Base-by-base conservation (phyloP, 2,797 vertebrate species). In the Babyrousa celebensis region DNA sequence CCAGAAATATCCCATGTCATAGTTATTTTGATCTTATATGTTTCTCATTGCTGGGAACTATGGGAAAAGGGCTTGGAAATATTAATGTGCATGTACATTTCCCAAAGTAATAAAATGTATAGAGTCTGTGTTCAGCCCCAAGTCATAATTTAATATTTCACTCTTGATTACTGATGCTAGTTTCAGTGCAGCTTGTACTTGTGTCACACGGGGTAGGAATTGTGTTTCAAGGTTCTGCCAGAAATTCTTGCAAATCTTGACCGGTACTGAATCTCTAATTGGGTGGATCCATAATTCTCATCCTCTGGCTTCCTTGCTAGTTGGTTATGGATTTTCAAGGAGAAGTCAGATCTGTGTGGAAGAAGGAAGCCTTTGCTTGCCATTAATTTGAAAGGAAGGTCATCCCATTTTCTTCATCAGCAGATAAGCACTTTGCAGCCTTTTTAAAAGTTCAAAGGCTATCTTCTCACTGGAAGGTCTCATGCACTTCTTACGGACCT, bases 91-190 rank as follows among this genome's bases (percentile, higher is more conserved):
- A 83, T 86, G 58, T 95, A 85, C 58, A 96, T 97, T 98, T 98
- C 94, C 96, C 86, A 67, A 21, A 43, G 96, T 95, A 80, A 98
- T 97, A 98, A 96, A 98, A 97, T 78, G 97, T 94, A 92, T 82
- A 97, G 94, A 96, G 9, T 20, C 27, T 0, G 23, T 65, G 94
- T 21, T 58, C 83, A 67, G 40, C 94, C 58, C 83, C 40, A 17
- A 94, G 80, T n/a, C 86, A 68, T 98, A 97, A 98, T 96, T 97
- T 96, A 85, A 70, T 78, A 85, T 96, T 97, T 98, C 97, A 93
- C 85, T 71, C 16, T 75, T 97, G 97, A 97, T 98, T 96, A 96
- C 5, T 0, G 72, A 89, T 91, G 0, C 80, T 96, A 84, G 97
- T 97, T 97, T 96, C 95, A 87, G 91, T 92, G 97, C 98, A 95